Conservation (phyloP, 2,797 vertebrate genomes). For the Thripadectes ignobilis region DNA sequence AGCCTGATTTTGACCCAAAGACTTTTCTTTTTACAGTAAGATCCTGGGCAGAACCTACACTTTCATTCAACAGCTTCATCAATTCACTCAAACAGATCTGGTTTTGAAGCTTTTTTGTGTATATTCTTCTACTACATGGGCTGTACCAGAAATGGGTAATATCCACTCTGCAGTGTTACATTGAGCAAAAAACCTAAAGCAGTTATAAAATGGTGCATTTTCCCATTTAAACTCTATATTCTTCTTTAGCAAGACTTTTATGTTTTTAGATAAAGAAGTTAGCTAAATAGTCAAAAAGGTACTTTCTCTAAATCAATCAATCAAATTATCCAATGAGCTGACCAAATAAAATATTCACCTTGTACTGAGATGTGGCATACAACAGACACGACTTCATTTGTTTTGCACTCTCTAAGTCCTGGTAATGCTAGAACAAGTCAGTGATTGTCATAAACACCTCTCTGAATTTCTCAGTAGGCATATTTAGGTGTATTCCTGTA, state of each 20-base stretch:
- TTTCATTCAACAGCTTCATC: neutral
- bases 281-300: neutral
- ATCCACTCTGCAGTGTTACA: neutral
- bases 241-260: neutral
- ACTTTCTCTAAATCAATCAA: neutral
- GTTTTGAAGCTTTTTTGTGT: neutral
- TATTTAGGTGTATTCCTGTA: neutral
- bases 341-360: neutral
- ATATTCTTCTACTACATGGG: neutral
- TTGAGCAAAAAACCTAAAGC: neutral
- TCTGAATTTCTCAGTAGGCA: neutral
- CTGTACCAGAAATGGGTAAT: neutral
- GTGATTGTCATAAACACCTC: neutral
- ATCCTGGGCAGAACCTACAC: neutral
- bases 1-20: neutral
- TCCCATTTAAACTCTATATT: neutral
- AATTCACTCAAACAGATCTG: neutral
- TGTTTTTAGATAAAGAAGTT: neutral
- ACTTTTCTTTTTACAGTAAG: neutral
- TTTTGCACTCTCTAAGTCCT: neutral
- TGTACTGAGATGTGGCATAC: neutral
- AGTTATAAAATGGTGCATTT: neutral
- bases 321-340: neutral
- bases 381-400: neutral
- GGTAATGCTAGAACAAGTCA: neutral